Percentiles rank a stretch among this genome's conserved stretches.
Conservation (phyloP, 2,888 invertebrate genomes). For the Nephrotoma guestfalica region DNA sequence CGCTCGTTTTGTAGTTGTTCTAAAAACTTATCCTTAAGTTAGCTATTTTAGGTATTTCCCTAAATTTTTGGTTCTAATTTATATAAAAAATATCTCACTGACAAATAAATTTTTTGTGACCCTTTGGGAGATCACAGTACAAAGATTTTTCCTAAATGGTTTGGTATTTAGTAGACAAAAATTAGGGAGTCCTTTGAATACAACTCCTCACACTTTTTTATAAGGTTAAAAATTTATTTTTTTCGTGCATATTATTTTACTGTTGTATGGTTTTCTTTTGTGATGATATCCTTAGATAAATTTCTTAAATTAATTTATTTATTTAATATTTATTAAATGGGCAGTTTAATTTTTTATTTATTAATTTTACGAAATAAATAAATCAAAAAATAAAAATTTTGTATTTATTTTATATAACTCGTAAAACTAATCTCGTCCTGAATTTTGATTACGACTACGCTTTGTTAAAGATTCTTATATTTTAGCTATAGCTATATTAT, state of each 20-base stretch:
- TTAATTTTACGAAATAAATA: background rate
- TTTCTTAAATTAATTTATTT: background rate
- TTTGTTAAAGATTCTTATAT: background rate
- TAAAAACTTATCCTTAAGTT: background rate
- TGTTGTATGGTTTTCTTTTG: background rate
- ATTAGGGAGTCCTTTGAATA: background rate
- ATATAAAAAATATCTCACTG: background rate
- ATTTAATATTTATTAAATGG: background rate
- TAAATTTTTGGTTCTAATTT: background rate
- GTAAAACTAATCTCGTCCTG: background rate
- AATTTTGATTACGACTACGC: background rate
- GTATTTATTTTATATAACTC: background rate
- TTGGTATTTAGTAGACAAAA: background rate
- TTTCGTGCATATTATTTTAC: background rate
- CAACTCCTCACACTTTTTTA: background rate
- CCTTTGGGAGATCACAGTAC: background rate
- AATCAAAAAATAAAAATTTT: background rate
- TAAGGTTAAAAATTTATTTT: background rate
- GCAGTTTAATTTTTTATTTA: background rate
- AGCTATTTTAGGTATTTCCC: background rate
- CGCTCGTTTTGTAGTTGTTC: background rate
- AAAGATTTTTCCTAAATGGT: background rate
- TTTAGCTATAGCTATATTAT: background rate
- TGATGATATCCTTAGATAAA: background rate
- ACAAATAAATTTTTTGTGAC: background rate